Percentiles rank a stretch among this genome's conserved stretches.
These are phyloP conservation scores for Coremacera marginata DNA, from an alignment of 2,888 invertebrate species.

Conservation along the genomic window DNA sequence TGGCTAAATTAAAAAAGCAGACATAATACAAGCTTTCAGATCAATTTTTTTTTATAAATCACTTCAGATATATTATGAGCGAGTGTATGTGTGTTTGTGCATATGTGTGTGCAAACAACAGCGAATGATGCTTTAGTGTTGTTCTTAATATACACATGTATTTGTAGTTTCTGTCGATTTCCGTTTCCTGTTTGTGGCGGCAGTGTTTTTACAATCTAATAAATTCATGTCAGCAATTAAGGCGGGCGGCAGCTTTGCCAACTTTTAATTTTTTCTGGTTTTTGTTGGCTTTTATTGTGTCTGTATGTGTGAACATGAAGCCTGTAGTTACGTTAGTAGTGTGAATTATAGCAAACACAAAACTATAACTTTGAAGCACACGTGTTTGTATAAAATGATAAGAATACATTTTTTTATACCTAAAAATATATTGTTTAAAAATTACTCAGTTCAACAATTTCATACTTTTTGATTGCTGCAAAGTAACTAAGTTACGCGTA, in stretches of 20 bases:
- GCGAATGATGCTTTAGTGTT: background rate
- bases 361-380: background rate
- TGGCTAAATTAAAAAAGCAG: background rate
- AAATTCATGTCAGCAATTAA: background rate
- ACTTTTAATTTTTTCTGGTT: background rate
- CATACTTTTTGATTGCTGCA: no score
- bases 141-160: background rate
- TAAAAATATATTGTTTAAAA: no score
- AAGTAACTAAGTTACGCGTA: no score
- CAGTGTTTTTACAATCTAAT: background rate
- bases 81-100: background rate
- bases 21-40: background rate
- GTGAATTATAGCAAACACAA: conserved; percentile 17
- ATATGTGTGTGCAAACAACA: background rate
- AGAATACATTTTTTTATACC: no score
- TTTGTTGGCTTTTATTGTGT: background rate
- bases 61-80: background rate
- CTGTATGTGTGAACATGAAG: background rate
- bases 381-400: no score
- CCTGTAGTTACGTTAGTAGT: conserved; percentile 5
- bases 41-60: no score
- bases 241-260: background rate
- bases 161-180: conserved; percentile 29
- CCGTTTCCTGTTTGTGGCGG: conserved; percentile 28
- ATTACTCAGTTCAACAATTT: no score